These are phyloP conservation scores for Sinodicranocentrus sp. DNA, from an alignment of 2,888 invertebrate species.

Conservation along the genomic window DNA sequence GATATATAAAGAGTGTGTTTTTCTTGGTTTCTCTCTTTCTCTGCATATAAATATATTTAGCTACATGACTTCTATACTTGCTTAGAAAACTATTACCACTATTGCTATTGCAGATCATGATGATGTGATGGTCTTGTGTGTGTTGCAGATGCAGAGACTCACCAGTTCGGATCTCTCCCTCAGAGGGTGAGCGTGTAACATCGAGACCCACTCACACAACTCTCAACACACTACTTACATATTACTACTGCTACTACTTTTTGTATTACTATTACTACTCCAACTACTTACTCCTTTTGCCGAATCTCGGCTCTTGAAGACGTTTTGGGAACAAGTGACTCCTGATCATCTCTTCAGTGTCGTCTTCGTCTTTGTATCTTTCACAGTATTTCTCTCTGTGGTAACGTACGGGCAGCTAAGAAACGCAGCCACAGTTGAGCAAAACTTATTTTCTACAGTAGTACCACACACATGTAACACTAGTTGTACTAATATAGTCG, in stretches of 20 bases:
- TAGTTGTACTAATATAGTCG: constrained; percentile 11
- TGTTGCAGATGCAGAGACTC: constrained; percentile 73
- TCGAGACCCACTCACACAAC: constrained; percentile 68
- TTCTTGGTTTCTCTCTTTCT: background rate
- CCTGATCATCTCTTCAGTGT: constrained; percentile 65
- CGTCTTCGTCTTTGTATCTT: constrained; percentile 60
- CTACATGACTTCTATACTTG: no score
- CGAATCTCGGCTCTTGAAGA: constrained; percentile 66
- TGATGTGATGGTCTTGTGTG: constrained; percentile 60
- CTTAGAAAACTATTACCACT: constrained; percentile 26
- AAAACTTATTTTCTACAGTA: background rate
- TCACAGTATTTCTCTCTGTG: constrained; percentile 60
- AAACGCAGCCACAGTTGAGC: constrained; percentile 6
- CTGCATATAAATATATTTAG: no score
- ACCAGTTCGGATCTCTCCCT: constrained; percentile 76
- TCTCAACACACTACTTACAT: constrained; percentile 58
- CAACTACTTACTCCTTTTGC: constrained; percentile 63
- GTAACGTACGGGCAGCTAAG: constrained; percentile 50
- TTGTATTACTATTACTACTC: constrained; percentile 36
- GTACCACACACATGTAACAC: background rate
- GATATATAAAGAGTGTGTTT: constrained; percentile 1
- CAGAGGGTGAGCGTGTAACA: constrained; percentile 75
- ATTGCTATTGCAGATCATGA: constrained; percentile 49
- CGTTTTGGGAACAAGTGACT: constrained; percentile 70
- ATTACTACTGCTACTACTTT: constrained; percentile 50